phyloP scores from a whole-genome alignment of 1,140 invertebrate genomes.

The roundworm (Caenorhabditis elegans) region DNA sequence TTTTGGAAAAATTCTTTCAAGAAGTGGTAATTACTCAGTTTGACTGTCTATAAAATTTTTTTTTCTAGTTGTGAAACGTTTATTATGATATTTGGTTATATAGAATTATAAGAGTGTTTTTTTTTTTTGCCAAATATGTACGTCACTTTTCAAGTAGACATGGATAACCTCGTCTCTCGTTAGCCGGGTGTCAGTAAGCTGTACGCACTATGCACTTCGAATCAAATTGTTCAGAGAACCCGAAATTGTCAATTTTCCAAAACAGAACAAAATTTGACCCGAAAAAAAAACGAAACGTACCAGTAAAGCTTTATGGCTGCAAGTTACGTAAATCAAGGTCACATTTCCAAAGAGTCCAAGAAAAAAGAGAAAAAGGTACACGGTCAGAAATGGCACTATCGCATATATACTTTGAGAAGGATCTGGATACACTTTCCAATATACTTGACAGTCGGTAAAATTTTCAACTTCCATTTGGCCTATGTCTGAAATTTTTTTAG shows the following conservation, averaged over 20 bases:
- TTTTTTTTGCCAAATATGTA: conserved; percentile 69
- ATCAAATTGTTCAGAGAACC: too few relatives aligned
- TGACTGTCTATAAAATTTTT: too few relatives aligned
- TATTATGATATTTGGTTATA: too few relatives aligned
- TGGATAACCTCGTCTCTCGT: not conserved
- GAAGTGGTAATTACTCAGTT: too few relatives aligned
- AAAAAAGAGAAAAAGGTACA: conserved; percentile 83
- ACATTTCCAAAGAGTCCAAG: conserved; percentile 87
- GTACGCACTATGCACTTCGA: too few relatives aligned
- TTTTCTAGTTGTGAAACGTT: too few relatives aligned
- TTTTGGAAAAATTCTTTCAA: too few relatives aligned
- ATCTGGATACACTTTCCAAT: conserved; percentile 42
- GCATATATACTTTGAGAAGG: conserved; percentile 67
- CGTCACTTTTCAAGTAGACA: conserved; percentile 25
- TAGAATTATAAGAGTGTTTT: conserved; percentile 11
- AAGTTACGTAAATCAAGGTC: conserved; percentile 83
- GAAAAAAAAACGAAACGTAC: not conserved
- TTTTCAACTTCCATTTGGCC: conserved; percentile 15
- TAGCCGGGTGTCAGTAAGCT: not conserved
- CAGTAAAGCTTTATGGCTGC: conserved; percentile 73
- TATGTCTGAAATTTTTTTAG: not conserved
- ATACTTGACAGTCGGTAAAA: conserved; percentile 26
- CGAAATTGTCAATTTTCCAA: too few relatives aligned
- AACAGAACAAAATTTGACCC: not conserved
- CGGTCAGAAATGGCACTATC: conserved; percentile 77